Conservation (phyloP, 2,797 vertebrate genomes). For the Mormyrops boulengeri region DNA sequence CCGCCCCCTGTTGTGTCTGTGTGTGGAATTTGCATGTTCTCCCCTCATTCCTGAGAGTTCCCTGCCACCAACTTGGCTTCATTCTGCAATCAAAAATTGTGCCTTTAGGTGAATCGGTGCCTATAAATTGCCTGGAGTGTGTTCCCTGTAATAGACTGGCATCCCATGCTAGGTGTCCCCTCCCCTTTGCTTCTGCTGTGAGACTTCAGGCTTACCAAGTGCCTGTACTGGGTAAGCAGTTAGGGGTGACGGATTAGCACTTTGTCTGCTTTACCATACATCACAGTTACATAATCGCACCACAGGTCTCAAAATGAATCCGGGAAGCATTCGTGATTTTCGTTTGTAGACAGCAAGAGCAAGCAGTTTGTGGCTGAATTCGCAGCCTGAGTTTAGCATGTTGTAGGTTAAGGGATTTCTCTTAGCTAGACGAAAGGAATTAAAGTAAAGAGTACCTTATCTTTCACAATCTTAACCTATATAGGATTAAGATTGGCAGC, state of each 20-base stretch:
- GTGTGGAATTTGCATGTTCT: neutral
- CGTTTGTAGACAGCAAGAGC: neutral
- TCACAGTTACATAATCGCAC: neutral
- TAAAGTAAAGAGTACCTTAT: neutral
- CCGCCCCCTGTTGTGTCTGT: neutral
- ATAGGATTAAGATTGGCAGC: neutral
- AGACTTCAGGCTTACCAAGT: neutral
- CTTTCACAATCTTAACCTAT: neutral
- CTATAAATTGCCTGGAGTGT: neutral
- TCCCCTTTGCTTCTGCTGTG: neutral
- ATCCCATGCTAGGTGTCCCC: neutral
- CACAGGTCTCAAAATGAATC: neutral
- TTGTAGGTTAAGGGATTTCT: neutral
- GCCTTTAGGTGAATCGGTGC: neutral
- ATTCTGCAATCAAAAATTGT: neutral
- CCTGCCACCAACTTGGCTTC: neutral
- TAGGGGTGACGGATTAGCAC: neutral
- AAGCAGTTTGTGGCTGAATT: neutral
- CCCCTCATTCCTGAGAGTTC: neutral
- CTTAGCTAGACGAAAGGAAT: neutral
- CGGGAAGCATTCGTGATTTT: neutral
- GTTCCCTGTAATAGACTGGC: neutral
- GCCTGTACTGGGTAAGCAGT: neutral
- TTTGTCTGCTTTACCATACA: neutral
- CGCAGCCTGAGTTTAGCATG: neutral